Percentiles rank a stretch among this genome's conserved stretches.
phyloP scores from a whole-genome alignment of 2,797 vertebrate genomes.

The Chromis chromis region DNA sequence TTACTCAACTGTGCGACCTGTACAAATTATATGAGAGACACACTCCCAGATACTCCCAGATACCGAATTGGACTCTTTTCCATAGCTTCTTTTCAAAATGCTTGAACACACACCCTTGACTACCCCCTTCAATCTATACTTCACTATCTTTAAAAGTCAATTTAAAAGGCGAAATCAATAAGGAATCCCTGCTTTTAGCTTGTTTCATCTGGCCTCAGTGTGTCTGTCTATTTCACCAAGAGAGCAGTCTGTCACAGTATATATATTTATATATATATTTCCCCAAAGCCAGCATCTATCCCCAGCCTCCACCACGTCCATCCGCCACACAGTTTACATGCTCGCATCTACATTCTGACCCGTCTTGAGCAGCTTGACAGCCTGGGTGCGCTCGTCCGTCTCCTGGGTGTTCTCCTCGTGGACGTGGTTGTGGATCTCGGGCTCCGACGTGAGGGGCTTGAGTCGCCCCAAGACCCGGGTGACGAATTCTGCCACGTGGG shows the following conservation, averaged over 20 bases:
- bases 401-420: conserved; percentile 93
- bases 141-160: conserved; percentile 42
- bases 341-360: conserved; percentile 79
- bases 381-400: conserved; percentile 94
- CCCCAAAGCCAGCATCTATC: neutral
- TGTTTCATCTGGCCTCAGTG: conserved; percentile 34
- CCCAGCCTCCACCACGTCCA: conserved; percentile 15
- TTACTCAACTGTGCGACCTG: conserved; percentile 12
- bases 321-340: conserved; percentile 41
- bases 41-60: conserved; percentile 37
- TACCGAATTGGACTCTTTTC: conserved; percentile 34
- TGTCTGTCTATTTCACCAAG: conserved; percentile 35
- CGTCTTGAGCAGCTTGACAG: conserved; percentile 97
- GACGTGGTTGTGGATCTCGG: conserved; percentile 96
- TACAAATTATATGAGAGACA: conserved; percentile 34
- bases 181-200: conserved; percentile 28
- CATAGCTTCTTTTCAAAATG: conserved; percentile 32
- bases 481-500: conserved; percentile 93
- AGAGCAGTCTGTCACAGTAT: conserved; percentile 15
- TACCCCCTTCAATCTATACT: conserved; percentile 33
- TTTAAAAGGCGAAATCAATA: conserved; percentile 54
- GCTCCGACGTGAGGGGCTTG: conserved; percentile 92
- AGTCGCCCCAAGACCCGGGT: conserved; percentile 89
- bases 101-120: conserved; percentile 33
- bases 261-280: neutral